phyloP scores from a whole-genome alignment of 1,140 invertebrate species.

The Lepidurus couesii region DNA sequence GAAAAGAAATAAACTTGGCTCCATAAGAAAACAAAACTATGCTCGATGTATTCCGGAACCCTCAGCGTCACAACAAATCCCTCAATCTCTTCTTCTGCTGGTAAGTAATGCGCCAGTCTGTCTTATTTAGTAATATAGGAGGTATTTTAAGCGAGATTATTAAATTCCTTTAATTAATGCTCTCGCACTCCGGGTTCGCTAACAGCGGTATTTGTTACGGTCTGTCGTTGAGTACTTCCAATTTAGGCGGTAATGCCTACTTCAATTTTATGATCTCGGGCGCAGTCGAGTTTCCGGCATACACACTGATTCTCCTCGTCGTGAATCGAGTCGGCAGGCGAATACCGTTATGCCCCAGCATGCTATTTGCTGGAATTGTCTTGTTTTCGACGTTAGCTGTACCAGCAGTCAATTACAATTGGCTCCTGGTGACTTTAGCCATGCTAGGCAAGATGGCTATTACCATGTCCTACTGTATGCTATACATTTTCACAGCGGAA shows the following conservation, averaged over 20 bases:
- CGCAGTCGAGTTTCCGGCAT: slow-evolving; percentile 75
- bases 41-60: not conserved
- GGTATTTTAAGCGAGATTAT: not conserved
- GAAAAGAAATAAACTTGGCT: not conserved
- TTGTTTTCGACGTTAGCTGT: not conserved
- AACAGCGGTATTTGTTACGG: slow-evolving; percentile 84
- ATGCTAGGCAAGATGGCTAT: slow-evolving; percentile 76
- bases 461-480: slow-evolving; percentile 75
- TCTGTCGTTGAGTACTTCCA: slow-evolving; percentile 63
- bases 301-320: slow-evolving; percentile 61
- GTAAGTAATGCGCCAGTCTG: not conserved
- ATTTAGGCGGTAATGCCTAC: slow-evolving; percentile 72
- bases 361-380: slow-evolving; percentile 23
- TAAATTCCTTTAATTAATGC: no score
- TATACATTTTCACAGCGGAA: slow-evolving; percentile 45
- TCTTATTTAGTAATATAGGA: not conserved
- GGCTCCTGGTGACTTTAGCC: slow-evolving; percentile 38
- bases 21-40: not conserved
- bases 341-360: slow-evolving; percentile 61
- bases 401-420: not conserved
- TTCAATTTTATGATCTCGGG: slow-evolving; percentile 73
- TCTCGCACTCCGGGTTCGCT: slow-evolving; percentile 55
- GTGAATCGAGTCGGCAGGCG: slow-evolving; percentile 66
- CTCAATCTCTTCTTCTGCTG: slow-evolving; percentile 30
- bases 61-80: slow-evolving; percentile 39